A percentile compares a stretch with the other conserved stretches of the same genome.
These are phyloP conservation scores for Actias luna DNA, from an alignment of 2,888 invertebrate species.

Conservation along the genomic window DNA sequence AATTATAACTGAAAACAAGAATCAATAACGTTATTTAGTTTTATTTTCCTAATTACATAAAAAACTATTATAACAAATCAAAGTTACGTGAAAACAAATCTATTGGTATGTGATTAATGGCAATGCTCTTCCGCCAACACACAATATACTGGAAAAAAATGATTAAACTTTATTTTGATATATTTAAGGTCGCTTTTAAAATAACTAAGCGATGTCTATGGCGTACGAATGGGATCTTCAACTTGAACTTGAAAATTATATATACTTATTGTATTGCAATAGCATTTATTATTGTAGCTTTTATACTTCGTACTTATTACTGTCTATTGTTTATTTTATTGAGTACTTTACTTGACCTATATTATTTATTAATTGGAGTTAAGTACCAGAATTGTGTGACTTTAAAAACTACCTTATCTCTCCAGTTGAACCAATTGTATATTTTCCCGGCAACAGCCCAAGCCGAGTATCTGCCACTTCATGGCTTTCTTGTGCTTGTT, in stretches of 20 bases:
- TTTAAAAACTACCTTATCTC: too few relatives aligned
- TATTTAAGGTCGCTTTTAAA: background rate
- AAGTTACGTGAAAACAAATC: background rate
- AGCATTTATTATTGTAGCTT: background rate
- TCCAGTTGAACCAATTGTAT: too few relatives aligned
- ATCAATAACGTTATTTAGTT: too few relatives aligned
- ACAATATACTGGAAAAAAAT: background rate
- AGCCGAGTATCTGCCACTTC: too few relatives aligned
- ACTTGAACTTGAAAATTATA: slow-evolving; percentile 43
- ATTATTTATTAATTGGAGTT: too few relatives aligned
- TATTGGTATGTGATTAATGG: slow-evolving; percentile 28
- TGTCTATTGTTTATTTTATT: background rate
- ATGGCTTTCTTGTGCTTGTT: too few relatives aligned
- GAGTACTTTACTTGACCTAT: background rate
- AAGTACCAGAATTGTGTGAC: too few relatives aligned
- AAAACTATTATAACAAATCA: background rate
- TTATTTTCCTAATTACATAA: background rate
- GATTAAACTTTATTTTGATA: background rate
- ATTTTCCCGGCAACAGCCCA: too few relatives aligned
- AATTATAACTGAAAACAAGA: too few relatives aligned
- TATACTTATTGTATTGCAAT: slow-evolving; percentile 21
- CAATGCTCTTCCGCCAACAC: slow-evolving; percentile 32
- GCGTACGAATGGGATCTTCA: slow-evolving; percentile 22
- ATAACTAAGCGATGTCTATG: background rate
- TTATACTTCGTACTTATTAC: background rate